phyloP scores from a whole-genome alignment of 2,113 vertebrate species.

The Vombatus ursinus region DNA sequence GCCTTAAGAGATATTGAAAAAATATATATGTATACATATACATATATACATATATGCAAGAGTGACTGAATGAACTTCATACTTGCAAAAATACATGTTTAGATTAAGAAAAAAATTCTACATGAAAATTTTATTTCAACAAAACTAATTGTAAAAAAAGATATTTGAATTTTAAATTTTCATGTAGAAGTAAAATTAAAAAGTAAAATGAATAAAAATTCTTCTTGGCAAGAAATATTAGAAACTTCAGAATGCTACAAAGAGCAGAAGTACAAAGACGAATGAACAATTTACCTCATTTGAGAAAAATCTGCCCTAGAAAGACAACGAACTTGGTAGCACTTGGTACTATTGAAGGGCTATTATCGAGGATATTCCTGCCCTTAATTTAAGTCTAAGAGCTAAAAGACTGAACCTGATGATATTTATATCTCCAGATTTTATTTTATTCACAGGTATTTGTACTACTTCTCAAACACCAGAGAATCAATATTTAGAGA shows the following conservation, averaged over 20 bases:
- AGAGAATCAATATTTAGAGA: not conserved
- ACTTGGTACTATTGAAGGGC: conserved; percentile 34
- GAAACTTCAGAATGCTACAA: conserved; percentile 25
- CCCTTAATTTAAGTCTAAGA: not conserved
- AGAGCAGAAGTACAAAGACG: conserved; percentile 49
- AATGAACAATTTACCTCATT: conserved; percentile 31
- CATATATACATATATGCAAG: not conserved
- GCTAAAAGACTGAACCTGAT: conserved; percentile 18
- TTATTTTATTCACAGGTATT: not conserved
- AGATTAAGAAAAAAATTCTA: conserved; percentile 6
- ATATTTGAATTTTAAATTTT: conserved; percentile 27
- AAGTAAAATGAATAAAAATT: conserved; percentile 48
- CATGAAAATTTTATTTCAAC: conserved; percentile 41
- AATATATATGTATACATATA: not conserved
- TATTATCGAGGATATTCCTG: conserved; percentile 32
- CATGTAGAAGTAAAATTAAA: conserved; percentile 59
- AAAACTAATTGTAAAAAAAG: conserved; percentile 38
- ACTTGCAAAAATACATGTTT: conserved; percentile 47
- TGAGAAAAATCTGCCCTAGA: conserved; percentile 27
- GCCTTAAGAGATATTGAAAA: conserved; percentile 40
- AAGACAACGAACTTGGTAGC: conserved; percentile 42
- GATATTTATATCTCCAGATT: not conserved
- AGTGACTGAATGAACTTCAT: not conserved
- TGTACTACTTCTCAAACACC: not conserved
- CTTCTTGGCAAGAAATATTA: conserved; percentile 47